Conservation (phyloP, 2,888 invertebrate species). For the Magallana nippona region DNA sequence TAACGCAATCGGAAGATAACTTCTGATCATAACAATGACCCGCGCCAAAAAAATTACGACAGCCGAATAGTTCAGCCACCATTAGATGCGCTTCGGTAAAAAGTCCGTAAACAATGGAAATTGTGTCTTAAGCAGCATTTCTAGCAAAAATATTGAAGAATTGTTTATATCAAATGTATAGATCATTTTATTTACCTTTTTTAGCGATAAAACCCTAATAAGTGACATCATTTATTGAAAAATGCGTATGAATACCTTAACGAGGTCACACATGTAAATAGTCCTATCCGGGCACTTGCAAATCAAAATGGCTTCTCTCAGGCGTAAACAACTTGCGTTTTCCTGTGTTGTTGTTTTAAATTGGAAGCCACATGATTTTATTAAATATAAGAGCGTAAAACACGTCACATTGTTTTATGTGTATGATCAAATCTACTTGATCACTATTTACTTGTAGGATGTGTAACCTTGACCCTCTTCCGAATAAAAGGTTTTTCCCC, state of each 20-base stretch:
- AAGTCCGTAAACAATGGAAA: constrained; percentile 39
- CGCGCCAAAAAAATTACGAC: constrained; percentile 76
- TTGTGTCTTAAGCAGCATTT: too few species aligned
- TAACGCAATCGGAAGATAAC: constrained; percentile 9
- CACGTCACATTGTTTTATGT: too few species aligned
- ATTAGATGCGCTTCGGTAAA: constrained; percentile 50
- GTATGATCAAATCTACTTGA: too few species aligned
- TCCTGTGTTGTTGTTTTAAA: too few species aligned
- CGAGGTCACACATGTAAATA: constrained; percentile 60
- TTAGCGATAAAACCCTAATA: background rate
- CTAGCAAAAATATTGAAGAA: background rate
- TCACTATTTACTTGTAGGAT: too few species aligned
- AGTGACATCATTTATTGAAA: too few species aligned
- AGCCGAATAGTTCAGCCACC: constrained; percentile 63
- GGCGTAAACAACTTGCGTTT: constrained; percentile 1
- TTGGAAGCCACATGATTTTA: too few species aligned
- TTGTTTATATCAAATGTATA: background rate
- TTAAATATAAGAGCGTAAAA: too few species aligned
- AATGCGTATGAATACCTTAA: background rate
- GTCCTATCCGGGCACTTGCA: constrained; percentile 61
- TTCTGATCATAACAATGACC: constrained; percentile 70
- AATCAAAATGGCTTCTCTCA: constrained; percentile 48
- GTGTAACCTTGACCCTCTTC: too few species aligned
- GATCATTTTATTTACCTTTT: background rate
- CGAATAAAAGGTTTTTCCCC: too few species aligned